These are phyloP conservation scores for Zoanthus gigantus DNA, from an alignment of 92 coral and sea anemone species.

Conservation along the genomic window DNA sequence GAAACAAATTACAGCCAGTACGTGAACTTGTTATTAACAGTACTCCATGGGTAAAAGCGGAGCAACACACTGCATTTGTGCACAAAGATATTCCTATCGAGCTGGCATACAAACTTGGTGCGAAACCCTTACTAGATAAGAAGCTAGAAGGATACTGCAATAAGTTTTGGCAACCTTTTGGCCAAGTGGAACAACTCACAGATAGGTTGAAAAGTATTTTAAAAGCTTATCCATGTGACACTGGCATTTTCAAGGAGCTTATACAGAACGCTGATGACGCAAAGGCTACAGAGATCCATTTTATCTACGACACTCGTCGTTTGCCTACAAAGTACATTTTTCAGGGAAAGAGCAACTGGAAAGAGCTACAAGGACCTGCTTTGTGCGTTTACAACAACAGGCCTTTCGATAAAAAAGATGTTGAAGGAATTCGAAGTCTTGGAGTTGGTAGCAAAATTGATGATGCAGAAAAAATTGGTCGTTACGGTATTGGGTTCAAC, in stretches of 20 bases:
- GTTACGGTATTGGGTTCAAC: conserved; percentile 94
- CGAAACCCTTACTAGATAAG: conserved; percentile 37
- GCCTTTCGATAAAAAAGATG: conserved; percentile 77
- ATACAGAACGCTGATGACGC: conserved; percentile 64
- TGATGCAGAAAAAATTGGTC: conserved; percentile 89
- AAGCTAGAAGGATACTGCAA: conserved; percentile 31
- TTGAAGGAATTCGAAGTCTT: conserved; percentile 87
- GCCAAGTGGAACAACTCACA: conserved; percentile 51
- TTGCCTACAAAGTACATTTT: conserved; percentile 11
- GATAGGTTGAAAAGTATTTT: conserved; percentile 51
- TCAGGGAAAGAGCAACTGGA: conserved; percentile 70
- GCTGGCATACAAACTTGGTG: conserved; percentile 54
- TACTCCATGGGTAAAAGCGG: conserved; percentile 54
- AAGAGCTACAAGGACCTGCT: conserved; percentile 92
- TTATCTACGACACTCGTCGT: conserved; percentile 48
- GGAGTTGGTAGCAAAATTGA: conserved; percentile 90
- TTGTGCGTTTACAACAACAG: conserved; percentile 90
- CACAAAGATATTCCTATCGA: conserved; percentile 14
- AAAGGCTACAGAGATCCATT: conserved; percentile 55
- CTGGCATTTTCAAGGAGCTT: conserved; percentile 56
- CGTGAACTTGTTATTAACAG: conserved; percentile 44
- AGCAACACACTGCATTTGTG: conserved; percentile 2
- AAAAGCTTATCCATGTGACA: conserved; percentile 53
- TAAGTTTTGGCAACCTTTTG: conserved; percentile 30
- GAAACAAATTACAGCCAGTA: conserved; percentile 9